These are phyloP conservation scores for Tipula confusa DNA, from an alignment of 2,888 invertebrate genomes.

Conservation along the genomic window DNA sequence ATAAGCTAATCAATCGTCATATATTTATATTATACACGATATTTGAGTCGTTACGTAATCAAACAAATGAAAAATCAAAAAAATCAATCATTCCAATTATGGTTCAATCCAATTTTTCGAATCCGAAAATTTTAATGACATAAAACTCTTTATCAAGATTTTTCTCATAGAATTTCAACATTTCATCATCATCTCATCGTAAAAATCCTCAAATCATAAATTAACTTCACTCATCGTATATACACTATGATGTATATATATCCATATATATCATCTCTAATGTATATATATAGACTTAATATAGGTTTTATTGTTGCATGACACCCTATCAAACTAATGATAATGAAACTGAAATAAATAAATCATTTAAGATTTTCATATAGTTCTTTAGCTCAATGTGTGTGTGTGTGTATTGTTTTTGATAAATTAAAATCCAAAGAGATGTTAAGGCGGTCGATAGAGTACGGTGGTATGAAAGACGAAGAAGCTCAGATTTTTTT, in stretches of 20 bases:
- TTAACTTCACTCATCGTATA: not conserved
- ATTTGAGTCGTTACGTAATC: not conserved
- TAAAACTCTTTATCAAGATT: not conserved
- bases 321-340: slow-evolving; percentile 25
- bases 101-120: slow-evolving; percentile 12
- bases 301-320: not conserved
- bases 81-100: slow-evolving; percentile 20
- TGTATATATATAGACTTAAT: not conserved
- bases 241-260: not conserved
- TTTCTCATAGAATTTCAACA: not conserved
- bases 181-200: not conserved
- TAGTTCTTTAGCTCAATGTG: not conserved
- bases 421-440: not conserved
- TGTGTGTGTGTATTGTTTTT: not conserved
- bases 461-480: not conserved
- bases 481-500: slow-evolving; percentile 8
- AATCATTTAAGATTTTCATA: not conserved
- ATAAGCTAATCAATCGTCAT: not conserved
- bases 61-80: no score
- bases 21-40: no score
- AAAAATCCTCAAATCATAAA: slow-evolving; percentile 3
- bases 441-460: not conserved
- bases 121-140: slow-evolving; percentile 16
- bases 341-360: slow-evolving; percentile 20
- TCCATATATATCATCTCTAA: not conserved